phyloP scores from a whole-genome alignment of 2,888 invertebrate genomes.

The Acrobasis repandana region DNA sequence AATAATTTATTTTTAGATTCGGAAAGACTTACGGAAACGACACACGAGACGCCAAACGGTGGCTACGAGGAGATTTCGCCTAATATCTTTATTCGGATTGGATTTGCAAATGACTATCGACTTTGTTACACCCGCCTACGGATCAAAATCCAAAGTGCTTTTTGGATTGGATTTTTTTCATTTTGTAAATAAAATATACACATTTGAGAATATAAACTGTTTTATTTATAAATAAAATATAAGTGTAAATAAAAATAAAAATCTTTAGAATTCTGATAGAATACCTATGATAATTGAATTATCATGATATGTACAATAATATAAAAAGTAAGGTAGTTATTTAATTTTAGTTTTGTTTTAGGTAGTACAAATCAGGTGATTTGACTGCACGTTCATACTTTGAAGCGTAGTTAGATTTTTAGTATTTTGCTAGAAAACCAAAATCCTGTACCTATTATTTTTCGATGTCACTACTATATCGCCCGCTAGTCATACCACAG shows the following conservation, averaged over 20 bases:
- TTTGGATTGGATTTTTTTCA: conserved; percentile 24
- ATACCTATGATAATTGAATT: background rate
- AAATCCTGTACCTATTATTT: too few relatives aligned
- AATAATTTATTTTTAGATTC: conserved; percentile 67
- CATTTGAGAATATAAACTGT: conserved; percentile 7
- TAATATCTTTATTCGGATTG: conserved; percentile 42
- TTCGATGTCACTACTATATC: too few relatives aligned
- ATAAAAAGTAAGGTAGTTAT: background rate
- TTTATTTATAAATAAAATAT: conserved; percentile 8
- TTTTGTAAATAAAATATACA: conserved; percentile 1
- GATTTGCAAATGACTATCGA: conserved; percentile 25
- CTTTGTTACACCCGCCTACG: conserved; percentile 25
- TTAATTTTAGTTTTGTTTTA: background rate
- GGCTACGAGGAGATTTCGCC: conserved; percentile 86
- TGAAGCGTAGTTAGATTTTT: too few relatives aligned
- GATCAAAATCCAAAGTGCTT: conserved; percentile 39
- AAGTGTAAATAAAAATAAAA: background rate
- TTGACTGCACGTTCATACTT: too few relatives aligned
- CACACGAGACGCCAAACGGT: conserved; percentile 88
- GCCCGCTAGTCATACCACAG: too few relatives aligned
- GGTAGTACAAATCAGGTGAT: background rate
- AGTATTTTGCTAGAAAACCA: too few relatives aligned
- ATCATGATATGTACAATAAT: background rate
- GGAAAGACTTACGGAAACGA: conserved; percentile 90
- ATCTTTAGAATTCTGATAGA: background rate